Percentiles rank a stretch among this genome's conserved stretches.
Evolutionary conservation across 64 coral and sea anemone genomes (phyloP).

Genomic region (Trachythela sp.): DNA sequence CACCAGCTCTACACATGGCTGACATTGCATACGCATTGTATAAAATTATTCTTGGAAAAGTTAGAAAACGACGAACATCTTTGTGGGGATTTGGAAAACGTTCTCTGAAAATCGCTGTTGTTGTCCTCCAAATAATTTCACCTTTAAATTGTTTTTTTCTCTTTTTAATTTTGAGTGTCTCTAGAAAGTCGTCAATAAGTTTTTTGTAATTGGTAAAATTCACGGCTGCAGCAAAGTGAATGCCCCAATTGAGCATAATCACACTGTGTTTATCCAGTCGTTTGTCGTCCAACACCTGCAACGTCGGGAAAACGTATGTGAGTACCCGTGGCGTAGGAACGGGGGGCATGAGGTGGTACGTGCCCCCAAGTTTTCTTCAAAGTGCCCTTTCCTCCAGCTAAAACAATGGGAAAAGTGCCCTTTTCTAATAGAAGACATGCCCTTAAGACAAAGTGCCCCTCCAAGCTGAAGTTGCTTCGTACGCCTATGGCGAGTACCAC

Average conservation of each 20-base stretch:
- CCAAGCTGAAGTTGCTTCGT: too few relatives aligned
- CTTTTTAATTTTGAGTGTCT: background rate
- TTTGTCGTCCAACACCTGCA: slow-evolving; percentile 47
- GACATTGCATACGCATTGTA: slow-evolving; percentile 76
- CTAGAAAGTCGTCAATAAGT: slow-evolving; percentile 56
- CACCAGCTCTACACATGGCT: slow-evolving; percentile 73
- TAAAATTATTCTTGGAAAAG: slow-evolving; percentile 58
- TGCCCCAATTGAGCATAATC: slow-evolving; percentile 64
- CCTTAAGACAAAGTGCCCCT: too few relatives aligned
- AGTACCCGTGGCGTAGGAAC: background rate
- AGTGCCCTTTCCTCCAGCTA: too few relatives aligned
- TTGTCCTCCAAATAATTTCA: slow-evolving; percentile 67
- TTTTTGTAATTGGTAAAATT: slow-evolving; percentile 68
- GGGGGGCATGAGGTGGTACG: too few relatives aligned
- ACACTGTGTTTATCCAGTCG: slow-evolving; percentile 62
- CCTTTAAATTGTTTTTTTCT: slow-evolving; percentile 16
- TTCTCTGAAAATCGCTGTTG: slow-evolving; percentile 66
- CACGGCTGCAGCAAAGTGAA: slow-evolving; percentile 70
- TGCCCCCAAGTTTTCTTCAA: too few relatives aligned
- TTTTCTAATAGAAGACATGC: too few relatives aligned
- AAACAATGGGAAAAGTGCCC: too few relatives aligned
- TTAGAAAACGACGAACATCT: slow-evolving; percentile 73
- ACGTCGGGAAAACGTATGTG: background rate
- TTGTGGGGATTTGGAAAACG: slow-evolving; percentile 71
- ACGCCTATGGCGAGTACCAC: too few relatives aligned